These are phyloP conservation scores for Terebella lapidaria DNA, from an alignment of 2,888 invertebrate genomes.

Conservation along the genomic window DNA sequence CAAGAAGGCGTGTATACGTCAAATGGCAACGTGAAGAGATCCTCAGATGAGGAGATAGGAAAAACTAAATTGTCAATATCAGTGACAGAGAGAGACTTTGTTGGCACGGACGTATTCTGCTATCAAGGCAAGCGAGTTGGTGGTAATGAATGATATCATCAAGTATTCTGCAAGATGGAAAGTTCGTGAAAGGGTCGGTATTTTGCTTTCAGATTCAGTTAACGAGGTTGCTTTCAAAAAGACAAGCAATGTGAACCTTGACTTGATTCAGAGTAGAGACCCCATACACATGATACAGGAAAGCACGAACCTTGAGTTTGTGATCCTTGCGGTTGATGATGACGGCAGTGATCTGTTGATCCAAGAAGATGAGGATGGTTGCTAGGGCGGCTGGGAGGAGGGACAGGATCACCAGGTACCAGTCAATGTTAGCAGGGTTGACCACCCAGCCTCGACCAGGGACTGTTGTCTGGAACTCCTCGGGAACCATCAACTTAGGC, in stretches of 20 bases:
- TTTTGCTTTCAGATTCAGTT: too few species aligned
- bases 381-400: constrained; percentile 85
- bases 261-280: too few species aligned
- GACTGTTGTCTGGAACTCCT: constrained; percentile 61
- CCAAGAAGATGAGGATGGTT: constrained; percentile 97
- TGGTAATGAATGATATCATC: too few species aligned
- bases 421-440: constrained; percentile 30
- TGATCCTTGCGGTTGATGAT: constrained; percentile 98
- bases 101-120: neutral
- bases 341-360: constrained; percentile 98
- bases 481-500: constrained; percentile 77
- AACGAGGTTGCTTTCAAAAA: too few species aligned
- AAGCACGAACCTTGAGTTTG: constrained; percentile 86
- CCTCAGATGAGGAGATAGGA: too few species aligned
- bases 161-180: too few species aligned
- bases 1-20: too few species aligned
- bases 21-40: too few species aligned
- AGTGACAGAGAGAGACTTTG: neutral
- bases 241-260: too few species aligned
- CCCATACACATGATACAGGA: too few species aligned
- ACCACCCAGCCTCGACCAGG: constrained; percentile 40
- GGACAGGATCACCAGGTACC: constrained; percentile 81
- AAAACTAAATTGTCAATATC: neutral
- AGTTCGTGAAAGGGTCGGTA: too few species aligned
- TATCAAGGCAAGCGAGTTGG: too few species aligned